These are phyloP conservation scores for Squalus acanthias DNA, from an alignment of 2,797 vertebrate species.

Conservation along the genomic window DNA sequence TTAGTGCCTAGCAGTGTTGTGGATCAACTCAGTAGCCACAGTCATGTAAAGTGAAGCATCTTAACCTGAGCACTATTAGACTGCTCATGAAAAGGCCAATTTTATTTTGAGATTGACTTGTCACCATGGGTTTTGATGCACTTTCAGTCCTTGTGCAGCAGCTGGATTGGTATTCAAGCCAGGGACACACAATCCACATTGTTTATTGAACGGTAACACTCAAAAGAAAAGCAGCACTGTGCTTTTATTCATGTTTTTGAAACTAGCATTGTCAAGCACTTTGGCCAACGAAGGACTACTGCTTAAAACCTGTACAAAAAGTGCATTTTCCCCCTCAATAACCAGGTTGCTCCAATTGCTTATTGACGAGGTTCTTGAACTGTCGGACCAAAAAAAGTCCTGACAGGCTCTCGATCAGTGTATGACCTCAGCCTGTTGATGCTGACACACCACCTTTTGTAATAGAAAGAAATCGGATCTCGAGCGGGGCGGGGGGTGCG, in stretches of 20 bases:
- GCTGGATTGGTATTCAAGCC: background rate
- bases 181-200: background rate
- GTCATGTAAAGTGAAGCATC: background rate
- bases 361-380: background rate
- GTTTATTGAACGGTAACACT: background rate
- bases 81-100: background rate
- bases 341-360: background rate
- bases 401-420: background rate
- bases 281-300: background rate
- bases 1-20: background rate
- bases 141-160: background rate
- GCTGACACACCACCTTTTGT: background rate
- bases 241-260: background rate
- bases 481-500: background rate
- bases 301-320: background rate
- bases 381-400: background rate
- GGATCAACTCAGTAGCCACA: background rate
- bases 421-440: too few species aligned
- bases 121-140: background rate
- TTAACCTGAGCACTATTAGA: background rate
- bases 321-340: background rate
- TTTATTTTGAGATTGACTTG: background rate
- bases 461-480: background rate
- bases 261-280: background rate
- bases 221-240: background rate